These are phyloP conservation scores for Agapornis canus DNA, from an alignment of 2,797 vertebrate species.

Conservation along the genomic window DNA sequence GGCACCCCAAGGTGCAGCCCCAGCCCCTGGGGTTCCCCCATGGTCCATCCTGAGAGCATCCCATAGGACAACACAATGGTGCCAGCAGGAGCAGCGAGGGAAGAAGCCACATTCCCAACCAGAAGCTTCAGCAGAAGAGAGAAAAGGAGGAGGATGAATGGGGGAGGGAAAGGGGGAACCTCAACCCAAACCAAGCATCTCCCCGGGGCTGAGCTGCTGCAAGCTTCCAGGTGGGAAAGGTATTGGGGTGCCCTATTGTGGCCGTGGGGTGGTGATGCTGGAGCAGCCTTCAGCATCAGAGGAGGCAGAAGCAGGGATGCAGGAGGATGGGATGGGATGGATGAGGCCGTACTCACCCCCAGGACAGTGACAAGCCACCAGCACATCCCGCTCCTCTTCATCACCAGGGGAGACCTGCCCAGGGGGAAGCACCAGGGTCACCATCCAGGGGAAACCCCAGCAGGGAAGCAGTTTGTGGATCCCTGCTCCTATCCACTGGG, in stretches of 20 bases:
- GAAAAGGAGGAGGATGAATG: not conserved
- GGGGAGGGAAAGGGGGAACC: fast-evolving
- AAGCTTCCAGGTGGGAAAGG: not conserved
- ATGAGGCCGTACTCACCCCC: not conserved
- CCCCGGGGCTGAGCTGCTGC: not conserved
- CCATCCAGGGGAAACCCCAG: not conserved
- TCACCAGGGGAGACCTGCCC: not conserved
- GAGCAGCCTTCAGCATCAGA: not conserved
- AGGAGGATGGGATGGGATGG: not conserved
- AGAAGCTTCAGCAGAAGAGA: not conserved
- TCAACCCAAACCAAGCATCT: not conserved
- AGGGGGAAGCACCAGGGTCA: fast-evolving
- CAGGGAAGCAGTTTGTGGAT: fast-evolving
- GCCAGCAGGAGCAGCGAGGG: fast-evolving
- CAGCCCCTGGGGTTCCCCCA: not conserved
- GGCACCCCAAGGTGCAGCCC: not conserved
- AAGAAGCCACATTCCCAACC: not conserved
- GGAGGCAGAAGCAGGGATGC: not conserved
- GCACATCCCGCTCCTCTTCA: not conserved
- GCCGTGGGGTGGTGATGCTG: fast-evolving
- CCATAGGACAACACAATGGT: not conserved
- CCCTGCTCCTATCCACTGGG: too few species aligned
- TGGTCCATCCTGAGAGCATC: not conserved
- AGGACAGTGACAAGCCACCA: constrained; percentile 10
- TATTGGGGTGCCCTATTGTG: fast-evolving